Evolutionary conservation across 2,888 invertebrate genomes (phyloP).

Genomic region (Platypus cylindrus): DNA sequence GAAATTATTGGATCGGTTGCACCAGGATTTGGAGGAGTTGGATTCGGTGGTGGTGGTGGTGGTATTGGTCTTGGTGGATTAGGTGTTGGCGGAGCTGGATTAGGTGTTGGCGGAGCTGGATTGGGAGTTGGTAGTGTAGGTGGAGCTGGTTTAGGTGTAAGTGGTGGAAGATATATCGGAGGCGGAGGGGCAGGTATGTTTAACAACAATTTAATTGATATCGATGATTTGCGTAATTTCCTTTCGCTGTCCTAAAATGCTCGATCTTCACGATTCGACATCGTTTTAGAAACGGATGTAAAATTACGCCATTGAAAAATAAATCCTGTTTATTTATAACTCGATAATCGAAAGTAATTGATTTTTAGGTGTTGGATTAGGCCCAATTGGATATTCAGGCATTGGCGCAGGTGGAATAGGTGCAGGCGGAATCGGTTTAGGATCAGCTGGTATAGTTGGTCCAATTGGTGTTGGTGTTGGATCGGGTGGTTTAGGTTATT

Average conservation of each 20-base stretch:
- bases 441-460: constrained; percentile 13
- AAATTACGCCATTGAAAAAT: too few species aligned
- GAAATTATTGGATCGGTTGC: constrained; percentile 23
- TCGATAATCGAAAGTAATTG: too few species aligned
- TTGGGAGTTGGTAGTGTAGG: constrained; percentile 3
- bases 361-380: too few species aligned
- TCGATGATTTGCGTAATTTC: too few species aligned
- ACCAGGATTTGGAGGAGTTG: constrained; percentile 19
- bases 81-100: constrained; percentile 6
- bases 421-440: constrained; percentile 23
- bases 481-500: constrained; percentile 5
- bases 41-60: constrained; percentile 27
- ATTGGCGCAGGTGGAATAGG: too few species aligned
- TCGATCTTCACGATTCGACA: too few species aligned
- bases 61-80: constrained; percentile 10
- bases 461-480: constrained; percentile 3
- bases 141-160: constrained; percentile 9
- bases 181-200: constrained; percentile 32
- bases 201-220: too few species aligned
- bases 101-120: constrained; percentile 21
- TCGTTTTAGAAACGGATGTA: too few species aligned
- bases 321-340: too few species aligned
- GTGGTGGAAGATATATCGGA: constrained; percentile 13
- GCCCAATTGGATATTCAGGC: too few species aligned
- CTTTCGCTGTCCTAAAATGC: too few species aligned